Evolutionary conservation across 2,888 invertebrate species (phyloP), one percentile per base, ranked within the genome.

Genomic region (Axea sp.): DNA sequence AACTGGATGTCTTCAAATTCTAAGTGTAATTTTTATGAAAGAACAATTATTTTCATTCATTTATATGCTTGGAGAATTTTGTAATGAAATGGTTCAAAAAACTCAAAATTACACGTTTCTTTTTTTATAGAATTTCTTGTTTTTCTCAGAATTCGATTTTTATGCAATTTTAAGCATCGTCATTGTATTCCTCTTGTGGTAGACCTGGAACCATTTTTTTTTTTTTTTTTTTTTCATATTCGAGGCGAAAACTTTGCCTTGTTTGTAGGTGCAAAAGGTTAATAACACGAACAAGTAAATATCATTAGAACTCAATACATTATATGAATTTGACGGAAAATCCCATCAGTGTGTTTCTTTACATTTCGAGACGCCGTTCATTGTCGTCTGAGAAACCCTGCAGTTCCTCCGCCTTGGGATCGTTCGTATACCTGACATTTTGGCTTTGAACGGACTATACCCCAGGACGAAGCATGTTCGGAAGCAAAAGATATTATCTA

Each of bases 401-500:
- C 14, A 37, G 53, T 51, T 69, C 24, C 53, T 57, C 67, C 43
- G 62, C 55, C 64, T 64, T 31, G 45, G 35, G 74, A 75, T 69
- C 53, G 65, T 57, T 75, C 73, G 60, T 76, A 79, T 84, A 85
- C 85, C 84, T 85, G 84, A 84, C 82, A 68, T 67, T 83, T 82
- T 78, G 81, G 78, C 81, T 80, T 76, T 60, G 74, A 62, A 68
- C 71, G 67, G 75, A 75, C 75, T 67, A 73, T 76, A 76, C 68
- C 75, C 76, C 67, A 77, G 68, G 76, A 59, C 39, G 41, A 51
- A 62, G 76, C 77, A 64, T 73, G 74, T 76, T 77, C 74, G 73
- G 62, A 74, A 77, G 75, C 77, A 65, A 71, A 62, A 81, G 83
- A 85, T 85, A 79, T 80, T 84, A 85, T 85, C 84, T 82, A 79